Conservation (phyloP, 2,888 invertebrate species). For the Physocephala rufipes region DNA sequence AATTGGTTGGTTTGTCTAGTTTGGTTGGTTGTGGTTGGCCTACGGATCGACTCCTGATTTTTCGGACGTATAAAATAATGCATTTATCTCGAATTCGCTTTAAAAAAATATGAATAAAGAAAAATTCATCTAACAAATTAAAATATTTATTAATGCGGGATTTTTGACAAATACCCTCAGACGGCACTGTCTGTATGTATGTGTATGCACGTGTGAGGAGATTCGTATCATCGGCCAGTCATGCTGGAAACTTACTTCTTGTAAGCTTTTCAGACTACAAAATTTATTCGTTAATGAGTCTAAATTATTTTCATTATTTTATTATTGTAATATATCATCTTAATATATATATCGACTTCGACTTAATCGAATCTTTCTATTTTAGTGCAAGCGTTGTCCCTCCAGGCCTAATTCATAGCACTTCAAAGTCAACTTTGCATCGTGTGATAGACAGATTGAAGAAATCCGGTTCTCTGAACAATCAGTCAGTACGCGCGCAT, state of each 20-base stretch:
- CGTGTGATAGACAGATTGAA: no score
- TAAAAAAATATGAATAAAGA: neutral
- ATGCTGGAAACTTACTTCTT: no score
- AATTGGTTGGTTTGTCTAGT: neutral
- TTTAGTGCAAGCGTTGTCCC: no score
- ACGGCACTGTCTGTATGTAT: neutral
- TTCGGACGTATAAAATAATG: neutral
- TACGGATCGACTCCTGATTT: no score
- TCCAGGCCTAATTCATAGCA: no score
- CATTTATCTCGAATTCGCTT: neutral
- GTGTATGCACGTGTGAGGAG: neutral
- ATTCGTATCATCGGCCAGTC: neutral
- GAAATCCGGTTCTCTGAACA: no score
- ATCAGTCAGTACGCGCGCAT: no score
- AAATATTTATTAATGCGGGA: conserved; percentile 24
- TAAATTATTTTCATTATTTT: neutral
- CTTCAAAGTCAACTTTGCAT: no score
- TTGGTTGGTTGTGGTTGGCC: neutral
- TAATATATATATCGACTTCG: no score
- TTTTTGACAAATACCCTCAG: neutral
- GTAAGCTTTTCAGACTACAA: no score
- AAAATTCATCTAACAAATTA: neutral
- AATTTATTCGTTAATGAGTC: no score
- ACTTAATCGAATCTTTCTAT: no score
- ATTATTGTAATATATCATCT: neutral